Evolutionary conservation across 2,113 vertebrate species (phyloP).

Genomic region (Corynorhinus townsendii): DNA sequence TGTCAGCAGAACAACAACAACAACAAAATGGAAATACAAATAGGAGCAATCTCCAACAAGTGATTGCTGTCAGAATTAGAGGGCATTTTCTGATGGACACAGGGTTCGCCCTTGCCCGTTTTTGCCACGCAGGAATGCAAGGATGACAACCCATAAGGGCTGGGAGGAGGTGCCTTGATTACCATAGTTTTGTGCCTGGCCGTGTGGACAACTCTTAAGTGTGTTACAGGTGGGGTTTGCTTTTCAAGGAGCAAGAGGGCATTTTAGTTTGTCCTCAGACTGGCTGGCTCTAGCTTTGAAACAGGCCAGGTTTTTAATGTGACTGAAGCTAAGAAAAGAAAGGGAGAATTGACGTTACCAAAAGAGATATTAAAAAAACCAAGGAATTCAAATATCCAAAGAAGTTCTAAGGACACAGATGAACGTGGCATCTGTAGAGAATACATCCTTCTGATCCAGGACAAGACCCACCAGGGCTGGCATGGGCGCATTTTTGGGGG

Average conservation of each 20-base stretch:
- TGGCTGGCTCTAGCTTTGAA: background rate
- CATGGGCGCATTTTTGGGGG: background rate
- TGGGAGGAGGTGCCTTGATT: background rate
- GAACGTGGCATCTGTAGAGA: background rate
- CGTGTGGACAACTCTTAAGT: rapidly evolving
- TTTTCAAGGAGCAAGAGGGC: background rate
- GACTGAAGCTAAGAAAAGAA: background rate
- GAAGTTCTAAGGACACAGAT: background rate
- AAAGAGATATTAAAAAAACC: background rate
- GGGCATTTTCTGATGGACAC: background rate
- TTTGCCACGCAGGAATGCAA: background rate
- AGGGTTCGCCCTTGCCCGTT: background rate
- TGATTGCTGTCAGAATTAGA: background rate
- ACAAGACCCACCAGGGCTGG: background rate
- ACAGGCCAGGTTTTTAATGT: background rate
- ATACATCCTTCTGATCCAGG: background rate
- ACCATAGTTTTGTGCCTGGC: background rate
- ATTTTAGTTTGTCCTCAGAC: background rate
- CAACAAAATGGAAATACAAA: background rate
- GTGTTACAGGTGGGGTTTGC: background rate
- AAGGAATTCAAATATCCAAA: background rate
- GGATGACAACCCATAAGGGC: background rate
- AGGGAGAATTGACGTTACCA: background rate
- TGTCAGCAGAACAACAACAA: background rate
- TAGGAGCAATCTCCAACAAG: background rate